phyloP scores from a whole-genome alignment of 2,797 vertebrate genomes.

The Sphenodon punctatus region DNA sequence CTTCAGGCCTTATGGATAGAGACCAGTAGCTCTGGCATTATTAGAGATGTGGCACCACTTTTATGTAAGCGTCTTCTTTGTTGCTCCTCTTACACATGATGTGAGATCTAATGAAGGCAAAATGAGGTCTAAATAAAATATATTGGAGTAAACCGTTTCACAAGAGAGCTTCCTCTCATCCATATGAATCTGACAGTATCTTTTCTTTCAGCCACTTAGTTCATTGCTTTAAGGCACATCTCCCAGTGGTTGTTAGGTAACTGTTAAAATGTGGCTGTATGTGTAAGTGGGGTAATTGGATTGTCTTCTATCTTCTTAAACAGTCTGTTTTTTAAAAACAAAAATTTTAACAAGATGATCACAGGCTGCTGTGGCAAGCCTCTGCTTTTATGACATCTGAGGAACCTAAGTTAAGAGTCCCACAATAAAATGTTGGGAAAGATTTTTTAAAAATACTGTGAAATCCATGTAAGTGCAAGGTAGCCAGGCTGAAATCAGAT shows the following conservation, averaged over 20 bases:
- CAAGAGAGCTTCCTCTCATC: slow-evolving; percentile 51
- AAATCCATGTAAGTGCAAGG: background rate
- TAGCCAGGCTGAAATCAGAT: background rate
- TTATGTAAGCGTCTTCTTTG: background rate
- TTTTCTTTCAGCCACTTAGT: slow-evolving; percentile 60
- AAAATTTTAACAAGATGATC: too few species aligned
- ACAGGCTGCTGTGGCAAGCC: background rate
- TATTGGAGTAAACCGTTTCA: background rate
- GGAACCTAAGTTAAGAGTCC: background rate
- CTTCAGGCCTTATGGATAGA: too few species aligned
- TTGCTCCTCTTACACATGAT: background rate
- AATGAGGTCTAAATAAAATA: slow-evolving; percentile 39
- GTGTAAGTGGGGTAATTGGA: slow-evolving; percentile 53
- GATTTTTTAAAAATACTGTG: background rate
- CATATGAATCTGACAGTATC: slow-evolving; percentile 34
- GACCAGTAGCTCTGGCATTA: too few species aligned
- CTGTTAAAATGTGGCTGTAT: slow-evolving; percentile 50
- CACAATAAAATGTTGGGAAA: accelerated
- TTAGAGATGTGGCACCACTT: background rate
- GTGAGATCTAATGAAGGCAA: slow-evolving; percentile 15
- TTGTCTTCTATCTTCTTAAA: slow-evolving; percentile 34
- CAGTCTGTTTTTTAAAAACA: background rate
- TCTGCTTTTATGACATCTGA: background rate
- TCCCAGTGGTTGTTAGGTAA: slow-evolving; percentile 69
- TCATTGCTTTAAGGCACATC: slow-evolving; percentile 42